phyloP scores from a whole-genome alignment of 2,113 vertebrate genomes.

The Pachyramphus minor region DNA sequence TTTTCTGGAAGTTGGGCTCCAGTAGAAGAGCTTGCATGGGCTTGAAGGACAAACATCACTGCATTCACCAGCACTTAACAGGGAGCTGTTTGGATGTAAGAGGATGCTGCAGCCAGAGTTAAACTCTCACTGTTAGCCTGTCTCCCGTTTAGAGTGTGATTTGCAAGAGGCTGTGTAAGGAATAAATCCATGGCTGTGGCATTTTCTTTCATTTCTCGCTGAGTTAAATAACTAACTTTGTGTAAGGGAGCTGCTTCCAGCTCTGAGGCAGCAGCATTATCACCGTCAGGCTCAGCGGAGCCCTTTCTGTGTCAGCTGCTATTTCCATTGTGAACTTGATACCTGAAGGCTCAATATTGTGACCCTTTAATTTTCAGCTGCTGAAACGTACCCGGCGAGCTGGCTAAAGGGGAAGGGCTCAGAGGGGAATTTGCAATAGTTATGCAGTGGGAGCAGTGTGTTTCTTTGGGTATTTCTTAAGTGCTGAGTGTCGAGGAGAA shows the following conservation, averaged over 20 bases:
- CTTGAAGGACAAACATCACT: background rate
- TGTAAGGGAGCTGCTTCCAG: constrained; percentile 26
- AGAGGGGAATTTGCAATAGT: background rate
- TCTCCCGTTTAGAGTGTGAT: background rate
- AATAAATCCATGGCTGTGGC: constrained; percentile 16
- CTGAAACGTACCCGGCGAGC: background rate
- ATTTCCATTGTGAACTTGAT: constrained; percentile 50
- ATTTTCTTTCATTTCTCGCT: constrained; percentile 41
- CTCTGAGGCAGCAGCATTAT: constrained; percentile 28
- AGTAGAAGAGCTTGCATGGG: background rate
- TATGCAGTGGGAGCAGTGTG: background rate
- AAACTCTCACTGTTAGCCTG: background rate
- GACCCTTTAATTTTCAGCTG: constrained; percentile 67
- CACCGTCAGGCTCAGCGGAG: background rate
- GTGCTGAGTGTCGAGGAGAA: constrained; percentile 56
- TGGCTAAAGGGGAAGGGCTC: constrained; percentile 43
- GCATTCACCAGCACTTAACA: background rate
- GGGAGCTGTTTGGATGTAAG: background rate
- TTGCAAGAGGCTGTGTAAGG: constrained; percentile 27
- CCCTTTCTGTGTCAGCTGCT: constrained; percentile 42
- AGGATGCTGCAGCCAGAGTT: background rate
- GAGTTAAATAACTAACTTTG: constrained; percentile 56
- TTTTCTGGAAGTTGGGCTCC: background rate
- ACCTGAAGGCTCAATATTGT: constrained; percentile 62
- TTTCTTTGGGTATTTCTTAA: constrained; percentile 57